A percentile compares a stretch with the other conserved stretches of the same genome.
Conservation (phyloP, 2,888 invertebrate genomes). For the Cecidostiba fungosa region DNA sequence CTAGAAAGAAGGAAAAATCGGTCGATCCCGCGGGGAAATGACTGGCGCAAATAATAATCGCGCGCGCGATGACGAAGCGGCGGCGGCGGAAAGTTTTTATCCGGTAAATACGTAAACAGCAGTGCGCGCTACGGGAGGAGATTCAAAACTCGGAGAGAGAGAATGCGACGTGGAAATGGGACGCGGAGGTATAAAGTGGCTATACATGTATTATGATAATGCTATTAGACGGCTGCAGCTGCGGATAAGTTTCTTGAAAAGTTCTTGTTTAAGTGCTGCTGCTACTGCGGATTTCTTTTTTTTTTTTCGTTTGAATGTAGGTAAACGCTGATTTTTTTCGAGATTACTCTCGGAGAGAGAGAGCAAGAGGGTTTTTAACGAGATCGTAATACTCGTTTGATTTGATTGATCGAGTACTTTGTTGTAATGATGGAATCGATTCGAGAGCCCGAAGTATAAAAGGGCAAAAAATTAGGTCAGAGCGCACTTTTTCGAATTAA, state of each 20-base stretch:
- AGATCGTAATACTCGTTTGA: neutral
- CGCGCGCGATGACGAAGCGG: neutral
- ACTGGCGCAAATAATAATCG: conserved; percentile 50
- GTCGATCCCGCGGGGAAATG: conserved; percentile 29
- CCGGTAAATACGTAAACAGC: conserved; percentile 50
- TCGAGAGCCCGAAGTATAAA: neutral
- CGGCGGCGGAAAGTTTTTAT: conserved; percentile 44
- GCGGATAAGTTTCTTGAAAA: conserved; percentile 25
- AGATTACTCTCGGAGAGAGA: neutral
- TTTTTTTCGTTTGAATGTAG: no score
- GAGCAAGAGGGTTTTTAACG: neutral
- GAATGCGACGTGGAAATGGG: neutral
- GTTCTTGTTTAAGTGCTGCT: conserved; percentile 4
- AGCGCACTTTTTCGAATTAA: neutral
- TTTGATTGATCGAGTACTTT: conserved; percentile 34
- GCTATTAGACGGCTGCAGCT: conserved; percentile 10
- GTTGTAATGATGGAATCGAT: conserved; percentile 27
- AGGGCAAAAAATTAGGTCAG: conserved; percentile 29
- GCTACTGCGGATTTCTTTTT: neutral
- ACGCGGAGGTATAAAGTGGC: neutral
- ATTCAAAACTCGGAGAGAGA: conserved; percentile 44
- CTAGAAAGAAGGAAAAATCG: conserved; percentile 35
- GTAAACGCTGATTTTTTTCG: neutral
- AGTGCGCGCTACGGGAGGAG: neutral
- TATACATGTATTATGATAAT: conserved; percentile 32